Evolutionary conservation across 1,140 invertebrate genomes (phyloP), one percentile per base, ranked within the genome.

Genomic region (Lordiphosa collinella): DNA sequence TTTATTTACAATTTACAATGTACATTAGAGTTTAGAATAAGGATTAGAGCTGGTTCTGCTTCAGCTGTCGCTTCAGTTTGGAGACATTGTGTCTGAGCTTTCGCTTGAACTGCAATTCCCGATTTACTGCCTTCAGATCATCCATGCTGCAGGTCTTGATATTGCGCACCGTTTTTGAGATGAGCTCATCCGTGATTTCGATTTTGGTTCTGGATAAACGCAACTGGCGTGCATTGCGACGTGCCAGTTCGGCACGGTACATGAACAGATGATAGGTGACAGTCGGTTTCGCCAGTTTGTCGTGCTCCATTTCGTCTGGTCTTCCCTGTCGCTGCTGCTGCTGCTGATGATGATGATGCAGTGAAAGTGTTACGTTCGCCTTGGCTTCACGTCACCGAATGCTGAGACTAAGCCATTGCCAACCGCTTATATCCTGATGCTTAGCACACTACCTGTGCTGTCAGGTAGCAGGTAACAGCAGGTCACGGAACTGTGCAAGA

Each of bases 161-260:
- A 32, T 87, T 84, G 7, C 56, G 53, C 29, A 87, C 78, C 4
- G 78, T 87, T n/a, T 65, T 53, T 0, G 78, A 75, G 41, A 87
- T 87, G 16, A 87, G 60, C 57, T 84, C 74, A 35, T 87, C 84
- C 7, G 84, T 87, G 37, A 87, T 87, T 18, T 84, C 79, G 35
- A 87, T 73, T 44, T 87, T 87, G 0, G 84, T 87, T 22, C 64
- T 49, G 22, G 70, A 66, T 2, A 87, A 52, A 0, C 78, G 66
- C 62, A 79, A 44, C 38, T 68, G 73, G 2, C 75, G 75, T 13
- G 74, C 60, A 61, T 87, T 64, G 47, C 74, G 59, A 3, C 84
- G 62, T 3, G 65, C 66, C 59, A 87, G 35, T 18, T 87, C 84
- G 29, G 60, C 56, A 10, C 85, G 74, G 11, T 87, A 84, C 36